Base-by-base conservation (phyloP, 2,888 invertebrate species). In the Agrilus cyanescens region DNA sequence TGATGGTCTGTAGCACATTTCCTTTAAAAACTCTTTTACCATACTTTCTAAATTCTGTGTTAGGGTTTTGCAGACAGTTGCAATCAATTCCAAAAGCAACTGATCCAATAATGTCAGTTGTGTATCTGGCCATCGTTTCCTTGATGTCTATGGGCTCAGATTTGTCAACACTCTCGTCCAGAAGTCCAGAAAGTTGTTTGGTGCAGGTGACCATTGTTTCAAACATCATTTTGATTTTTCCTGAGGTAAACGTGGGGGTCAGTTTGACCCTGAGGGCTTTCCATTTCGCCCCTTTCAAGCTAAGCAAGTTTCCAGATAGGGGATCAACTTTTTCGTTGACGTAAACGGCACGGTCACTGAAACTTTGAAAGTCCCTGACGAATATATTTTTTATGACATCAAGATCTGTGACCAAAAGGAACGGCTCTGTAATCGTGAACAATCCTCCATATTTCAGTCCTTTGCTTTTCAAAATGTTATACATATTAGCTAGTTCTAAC, bases 11-110 rank as follows among this genome's bases (percentile, higher is more conserved):
- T 10, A 25, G 8, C 2, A 43, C 35, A 5, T 31, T 43, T 8
- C 38, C 40, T 15, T 42, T 41, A 33, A 50, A 50, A 4, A 48
- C 14, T 36, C 43, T 46, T 15, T 40, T 35, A 3, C 45, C 48
- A 35, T 50, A 43, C 8, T 36, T 12, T 8, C 41, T 18, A 54
- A 74, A 74, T 44, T 71, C 69, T 0, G 72, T 68, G 44, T 70
- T 61, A 0, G 68, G 60, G 53, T 69, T 65, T 37, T 65, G 62
- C 38, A 74, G 69, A 14, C 71, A 68, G 50, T 74, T 70, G 47
- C 71, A 69, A 48, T 73, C 70, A 6, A 75, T 63, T 31, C 74
- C 74, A 52, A 74, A 75, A 18, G 72, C 74, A 36, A 72, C 68
- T 37, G 67, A 69, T 0, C 72, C 72, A 20, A 74, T 71, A 10